These are phyloP conservation scores for Propithecus deckenii DNA, from an alignment of 2,797 vertebrate species.

Conservation along the genomic window DNA sequence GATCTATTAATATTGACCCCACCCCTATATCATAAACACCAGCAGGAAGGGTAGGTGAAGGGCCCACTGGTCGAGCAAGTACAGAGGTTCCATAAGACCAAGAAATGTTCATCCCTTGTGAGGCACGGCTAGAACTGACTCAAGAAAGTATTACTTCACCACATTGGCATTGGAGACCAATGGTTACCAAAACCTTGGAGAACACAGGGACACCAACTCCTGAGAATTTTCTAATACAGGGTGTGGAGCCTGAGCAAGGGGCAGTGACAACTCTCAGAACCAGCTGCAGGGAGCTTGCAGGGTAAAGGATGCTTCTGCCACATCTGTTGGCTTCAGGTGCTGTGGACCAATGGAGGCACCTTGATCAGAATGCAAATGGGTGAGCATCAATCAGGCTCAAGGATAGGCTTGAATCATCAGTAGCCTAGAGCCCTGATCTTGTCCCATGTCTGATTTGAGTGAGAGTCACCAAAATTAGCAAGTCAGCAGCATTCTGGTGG, in stretches of 20 bases:
- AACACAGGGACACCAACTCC: not conserved
- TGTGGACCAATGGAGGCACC: not conserved
- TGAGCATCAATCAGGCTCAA: not conserved
- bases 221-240: not conserved
- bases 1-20: not conserved
- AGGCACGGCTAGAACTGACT: not conserved
- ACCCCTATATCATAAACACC: not conserved
- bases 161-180: not conserved
- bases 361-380: not conserved
- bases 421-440: not conserved
- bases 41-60: not conserved
- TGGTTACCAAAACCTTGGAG: not conserved
- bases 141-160: not conserved
- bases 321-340: not conserved
- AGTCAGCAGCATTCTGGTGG: not conserved
- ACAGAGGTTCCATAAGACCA: not conserved
- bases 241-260: not conserved
- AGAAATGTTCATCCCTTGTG: not conserved
- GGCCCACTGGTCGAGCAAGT: not conserved
- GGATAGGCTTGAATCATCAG: not conserved
- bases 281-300: not conserved
- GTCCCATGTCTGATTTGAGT: not conserved
- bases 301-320: not conserved
- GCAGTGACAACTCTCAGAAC: not conserved
- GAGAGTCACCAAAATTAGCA: not conserved